Evolutionary conservation across 2,888 invertebrate genomes (phyloP).

Genomic region (Hoplodrina ambigua): DNA sequence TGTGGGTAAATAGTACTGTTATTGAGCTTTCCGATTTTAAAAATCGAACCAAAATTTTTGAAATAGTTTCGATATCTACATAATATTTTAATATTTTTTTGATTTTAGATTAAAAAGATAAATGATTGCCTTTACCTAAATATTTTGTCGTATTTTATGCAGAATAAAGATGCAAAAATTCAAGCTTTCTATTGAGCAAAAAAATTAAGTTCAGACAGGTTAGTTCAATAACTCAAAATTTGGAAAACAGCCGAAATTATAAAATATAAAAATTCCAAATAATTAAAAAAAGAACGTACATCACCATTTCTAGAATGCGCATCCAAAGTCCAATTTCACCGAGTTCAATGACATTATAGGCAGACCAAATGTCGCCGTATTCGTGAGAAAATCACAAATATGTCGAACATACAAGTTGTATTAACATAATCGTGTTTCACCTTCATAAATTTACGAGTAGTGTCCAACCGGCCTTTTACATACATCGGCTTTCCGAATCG

Average conservation of each 20-base stretch:
- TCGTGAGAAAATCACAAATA: slow-evolving; percentile 84
- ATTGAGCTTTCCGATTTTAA: not conserved
- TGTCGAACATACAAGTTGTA: slow-evolving; percentile 74
- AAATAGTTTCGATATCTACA: no score
- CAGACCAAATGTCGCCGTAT: slow-evolving; percentile 85
- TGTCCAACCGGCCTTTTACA: slow-evolving; percentile 59
- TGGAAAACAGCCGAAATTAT: no score
- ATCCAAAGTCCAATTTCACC: slow-evolving; percentile 48
- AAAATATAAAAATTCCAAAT: no score
- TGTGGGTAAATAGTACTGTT: slow-evolving; percentile 2
- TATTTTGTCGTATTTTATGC: no score
- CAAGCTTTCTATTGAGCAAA: not conserved
- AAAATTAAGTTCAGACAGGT: no score
- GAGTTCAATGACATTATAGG: slow-evolving; percentile 78
- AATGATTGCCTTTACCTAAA: no score
- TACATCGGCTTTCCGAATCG: slow-evolving; percentile 50
- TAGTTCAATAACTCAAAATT: no score
- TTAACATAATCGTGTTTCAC: slow-evolving; percentile 85
- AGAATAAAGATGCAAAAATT: not conserved
- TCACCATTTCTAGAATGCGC: slow-evolving; percentile 31
- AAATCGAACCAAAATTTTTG: not conserved
- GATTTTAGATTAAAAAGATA: no score
- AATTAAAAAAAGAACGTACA: not conserved
- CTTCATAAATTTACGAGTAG: slow-evolving; percentile 75
- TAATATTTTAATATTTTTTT: no score